Base-by-base conservation (phyloP, 2,113 vertebrate species). In the Psittacula cyanocephala region DNA sequence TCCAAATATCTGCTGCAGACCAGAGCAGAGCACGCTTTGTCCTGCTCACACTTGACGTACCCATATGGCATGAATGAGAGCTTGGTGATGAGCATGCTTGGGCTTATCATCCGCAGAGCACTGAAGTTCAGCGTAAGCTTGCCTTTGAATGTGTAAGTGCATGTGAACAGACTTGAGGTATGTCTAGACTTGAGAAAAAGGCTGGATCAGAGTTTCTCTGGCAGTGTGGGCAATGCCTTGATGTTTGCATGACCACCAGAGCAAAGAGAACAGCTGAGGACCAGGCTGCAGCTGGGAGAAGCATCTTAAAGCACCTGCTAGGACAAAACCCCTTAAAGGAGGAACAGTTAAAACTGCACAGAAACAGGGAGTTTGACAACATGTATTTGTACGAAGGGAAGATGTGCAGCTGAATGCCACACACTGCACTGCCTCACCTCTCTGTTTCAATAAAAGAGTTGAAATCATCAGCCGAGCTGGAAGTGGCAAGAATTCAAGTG, bases 401-500 rank as follows among this genome's bases (percentile, higher is more conserved):
- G 72, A 89, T 1, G 16, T 31, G 67, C 62, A 92, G 86, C 39
- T 33, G 67, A 96, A 94, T 62, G 43, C 65, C 91, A 89, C 74
- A 90, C 76, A 55, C 67, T 60, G 69, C 41, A 80, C 59, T 29
- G 37, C 57, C 74, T 91, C 49, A 91, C 86, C 79, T 89, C 91
- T 74, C 49, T 7, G 0, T 44, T 64, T 76, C 92, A 81, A 33
- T 64, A 88, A 87, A 81, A 79, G 82, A 81, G 18, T n/a, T 81
- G 91, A 95, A 94, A 93, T 76, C 81, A 94, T 89, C 91, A 83
- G 69, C 63, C 5, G 11, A 70, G 71, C 62, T 93, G 46, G 65
- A 91, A 93, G 89, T 46, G 62, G 92, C 89, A 74, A 86, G 69
- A 92, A 97, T 94, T 96, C 96, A 91, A 90, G 57, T 60, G 78